Base-by-base conservation (phyloP, 2,113 vertebrate genomes). In the Geothlypis trichas region DNA sequence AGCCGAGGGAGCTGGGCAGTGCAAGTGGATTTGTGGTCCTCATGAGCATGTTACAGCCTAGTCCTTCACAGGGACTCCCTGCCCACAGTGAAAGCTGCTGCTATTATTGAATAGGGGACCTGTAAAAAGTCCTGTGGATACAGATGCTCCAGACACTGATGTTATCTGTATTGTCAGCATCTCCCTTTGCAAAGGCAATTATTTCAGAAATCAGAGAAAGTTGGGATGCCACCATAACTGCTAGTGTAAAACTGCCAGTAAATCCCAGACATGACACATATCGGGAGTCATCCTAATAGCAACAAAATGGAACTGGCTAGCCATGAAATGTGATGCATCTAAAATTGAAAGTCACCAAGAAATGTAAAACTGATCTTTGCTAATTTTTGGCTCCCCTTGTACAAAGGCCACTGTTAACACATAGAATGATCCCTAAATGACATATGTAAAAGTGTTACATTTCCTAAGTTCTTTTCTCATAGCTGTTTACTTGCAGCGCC, bases 401-500 rank as follows among this genome's bases (percentile, higher is more conserved):
- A 49, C 0, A 0, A 11, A 51, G 30, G n/a, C 15, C 33, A 35
- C 13, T 49, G 42, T 22, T 58, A 75, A 83, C 0, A 5, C 23
- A 51, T 1, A 68, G 39, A 31, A 16, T 33, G 13, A 81, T 49
- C 37, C 51, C n/a, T 37, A 41, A 76, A 55, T 76, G 84, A 47
- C 28, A 54, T 16, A 57, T n/a, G 35, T 73, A 26, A 65, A 79
- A 61, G 33, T 0, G 0, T 41, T 61, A 79, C 0, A 0, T 52
- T 90, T 65, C 35, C 17, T 18, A 44, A 65, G 28, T 47, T 93
- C 33, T 85, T 14, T 47, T 58, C 63, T 49, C 49, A 61, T 20
- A 74, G 42, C 11, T 92, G 12, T 55, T 92, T n/a, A 68, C 68
- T 57, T 85, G 26, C 49, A 72, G 59, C 21, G 24, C 49, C 51